A percentile compares a stretch with the other conserved stretches of the same genome.
Evolutionary conservation across 92 coral and sea anemone species (phyloP).

Genomic region (Bergia puertoricense): DNA sequence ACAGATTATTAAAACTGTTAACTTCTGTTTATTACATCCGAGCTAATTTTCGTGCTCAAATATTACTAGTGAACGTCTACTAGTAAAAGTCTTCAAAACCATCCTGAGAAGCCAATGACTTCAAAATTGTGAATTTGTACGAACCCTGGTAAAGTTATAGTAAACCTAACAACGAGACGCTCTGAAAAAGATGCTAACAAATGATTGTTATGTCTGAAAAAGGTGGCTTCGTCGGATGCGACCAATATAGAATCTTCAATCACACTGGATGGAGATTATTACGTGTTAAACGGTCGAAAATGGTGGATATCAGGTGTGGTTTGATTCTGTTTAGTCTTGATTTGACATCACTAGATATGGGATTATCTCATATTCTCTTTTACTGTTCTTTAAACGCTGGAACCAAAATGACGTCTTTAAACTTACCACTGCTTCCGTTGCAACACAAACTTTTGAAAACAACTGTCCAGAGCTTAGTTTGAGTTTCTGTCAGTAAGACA

Average conservation of each 20-base stretch:
- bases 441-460: neutral
- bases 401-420: no score
- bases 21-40: no score
- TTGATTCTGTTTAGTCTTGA: neutral
- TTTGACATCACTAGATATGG: neutral
- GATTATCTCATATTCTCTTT: no score
- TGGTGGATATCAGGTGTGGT: constrained; percentile 97
- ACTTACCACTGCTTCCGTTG: neutral
- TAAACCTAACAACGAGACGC: no score
- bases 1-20: no score
- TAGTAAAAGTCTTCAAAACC: no score
- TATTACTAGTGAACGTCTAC: neutral
- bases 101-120: neutral
- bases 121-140: neutral
- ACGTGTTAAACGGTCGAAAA: constrained; percentile 88
- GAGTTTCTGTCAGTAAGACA: neutral
- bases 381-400: no score
- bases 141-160: neutral
- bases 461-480: neutral
- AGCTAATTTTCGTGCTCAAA: no score
- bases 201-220: neutral
- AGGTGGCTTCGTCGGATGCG: constrained; percentile 99
- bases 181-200: no score
- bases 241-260: constrained; percentile 92
- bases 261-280: constrained; percentile 76